phyloP scores from a whole-genome alignment of 2,797 vertebrate species.

The Galago senegalensis region DNA sequence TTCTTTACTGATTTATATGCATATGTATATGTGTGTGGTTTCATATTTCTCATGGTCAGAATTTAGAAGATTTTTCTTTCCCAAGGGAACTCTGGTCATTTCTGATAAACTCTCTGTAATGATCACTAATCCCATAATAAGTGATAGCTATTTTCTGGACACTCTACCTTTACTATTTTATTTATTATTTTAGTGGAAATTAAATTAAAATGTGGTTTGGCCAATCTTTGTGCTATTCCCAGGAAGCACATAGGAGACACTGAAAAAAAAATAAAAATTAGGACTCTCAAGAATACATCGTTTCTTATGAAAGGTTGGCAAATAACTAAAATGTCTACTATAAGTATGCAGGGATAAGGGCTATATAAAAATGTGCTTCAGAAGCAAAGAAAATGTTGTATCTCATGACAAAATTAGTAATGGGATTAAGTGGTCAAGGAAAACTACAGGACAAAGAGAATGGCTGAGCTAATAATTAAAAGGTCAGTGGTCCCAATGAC shows the following conservation, averaged over 20 bases:
- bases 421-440: neutral
- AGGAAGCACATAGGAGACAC: neutral
- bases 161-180: neutral
- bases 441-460: neutral
- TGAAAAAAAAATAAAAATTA: neutral
- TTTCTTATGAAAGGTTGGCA: neutral
- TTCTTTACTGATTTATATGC: neutral
- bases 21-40: neutral
- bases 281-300: neutral
- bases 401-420: neutral
- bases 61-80: neutral
- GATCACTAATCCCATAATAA: neutral
- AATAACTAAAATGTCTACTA: neutral
- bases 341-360: fast-evolving
- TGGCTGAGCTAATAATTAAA: neutral
- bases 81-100: neutral
- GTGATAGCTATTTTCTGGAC: neutral
- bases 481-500: neutral
- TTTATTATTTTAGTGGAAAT: neutral
- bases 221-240: neutral
- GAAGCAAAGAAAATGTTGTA: neutral
- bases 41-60: neutral
- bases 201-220: neutral
- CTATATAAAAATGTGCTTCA: neutral
- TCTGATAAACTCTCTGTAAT: neutral